Evolutionary conservation across 35 echinoderm and acorn worm genomes (phyloP).

Genomic region (Holothuria glaberrima): DNA sequence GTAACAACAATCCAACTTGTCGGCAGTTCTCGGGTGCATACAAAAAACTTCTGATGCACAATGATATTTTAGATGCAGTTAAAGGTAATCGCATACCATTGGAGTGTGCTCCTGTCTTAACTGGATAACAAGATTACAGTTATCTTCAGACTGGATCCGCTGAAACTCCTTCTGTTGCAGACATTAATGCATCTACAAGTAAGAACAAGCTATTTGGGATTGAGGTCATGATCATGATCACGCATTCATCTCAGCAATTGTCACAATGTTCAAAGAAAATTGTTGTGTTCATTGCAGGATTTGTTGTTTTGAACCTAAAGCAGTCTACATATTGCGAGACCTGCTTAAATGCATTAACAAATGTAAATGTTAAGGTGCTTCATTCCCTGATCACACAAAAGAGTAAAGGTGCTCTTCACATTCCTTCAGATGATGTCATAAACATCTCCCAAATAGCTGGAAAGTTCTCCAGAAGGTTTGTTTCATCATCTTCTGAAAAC

Average conservation of each 20-base stretch:
- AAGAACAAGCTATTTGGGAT: background rate
- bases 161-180: conserved; percentile 1
- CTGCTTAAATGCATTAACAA: background rate
- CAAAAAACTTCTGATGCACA: conserved; percentile 11
- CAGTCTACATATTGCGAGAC: background rate
- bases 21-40: conserved; percentile 20
- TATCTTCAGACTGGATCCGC: background rate
- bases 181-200: background rate
- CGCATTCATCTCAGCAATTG: background rate
- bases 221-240: background rate
- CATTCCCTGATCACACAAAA: conserved; percentile 12
- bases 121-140: background rate
- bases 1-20: conserved; percentile 52
- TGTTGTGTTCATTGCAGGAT: conserved; percentile 5
- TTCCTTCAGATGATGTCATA: conserved; percentile 8
- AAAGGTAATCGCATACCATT: conserved; percentile 10
- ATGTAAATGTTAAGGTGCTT: background rate
- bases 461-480: background rate
- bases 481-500: conserved; percentile 3
- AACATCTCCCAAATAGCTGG: background rate
- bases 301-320: background rate
- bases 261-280: conserved; percentile 4
- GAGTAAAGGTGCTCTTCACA: conserved; percentile 14
- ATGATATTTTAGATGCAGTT: conserved; percentile 17
- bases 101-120: background rate